These are phyloP conservation scores for Nipponacmea schrenckii DNA, from an alignment of 2,888 invertebrate species.

Conservation along the genomic window DNA sequence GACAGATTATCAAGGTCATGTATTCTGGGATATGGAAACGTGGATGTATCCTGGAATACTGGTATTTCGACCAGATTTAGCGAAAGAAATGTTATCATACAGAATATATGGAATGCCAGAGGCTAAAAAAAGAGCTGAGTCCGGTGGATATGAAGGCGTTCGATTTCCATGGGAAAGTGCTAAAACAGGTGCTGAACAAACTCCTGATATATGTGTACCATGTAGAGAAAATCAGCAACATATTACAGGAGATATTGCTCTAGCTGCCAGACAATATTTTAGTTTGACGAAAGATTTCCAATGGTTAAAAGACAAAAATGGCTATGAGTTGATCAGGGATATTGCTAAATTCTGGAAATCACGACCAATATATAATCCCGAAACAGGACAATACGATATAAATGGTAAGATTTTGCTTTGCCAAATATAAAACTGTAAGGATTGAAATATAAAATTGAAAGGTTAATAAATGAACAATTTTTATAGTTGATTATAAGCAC, in stretches of 20 bases:
- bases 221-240: conserved; percentile 40
- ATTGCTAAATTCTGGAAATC: conserved; percentile 58
- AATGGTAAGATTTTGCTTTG: conserved; percentile 36
- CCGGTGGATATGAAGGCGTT: conserved; percentile 32
- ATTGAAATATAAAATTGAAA: too few relatives aligned
- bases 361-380: conserved; percentile 38
- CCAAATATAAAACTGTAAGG: too few relatives aligned
- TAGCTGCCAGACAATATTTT: conserved; percentile 58
- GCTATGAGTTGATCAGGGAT: conserved; percentile 49
- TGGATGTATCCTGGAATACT: conserved; percentile 50
- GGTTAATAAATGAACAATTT: too few relatives aligned
- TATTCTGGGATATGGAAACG: too few relatives aligned
- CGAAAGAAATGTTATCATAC: conserved; percentile 43
- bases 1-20: conserved; percentile 11
- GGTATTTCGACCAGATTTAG: conserved; percentile 44
- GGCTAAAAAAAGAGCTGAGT: conserved; percentile 35
- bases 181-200: conserved; percentile 43
- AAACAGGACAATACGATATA: conserved; percentile 51
- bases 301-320: conserved; percentile 43
- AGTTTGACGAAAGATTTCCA: conserved; percentile 53
- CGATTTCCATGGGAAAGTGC: conserved; percentile 49
- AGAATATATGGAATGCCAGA: conserved; percentile 19
- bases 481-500: too few relatives aligned
- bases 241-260: conserved; percentile 58
- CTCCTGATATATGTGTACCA: conserved; percentile 28